Percentiles rank a stretch among this genome's conserved stretches.
Conservation (phyloP, 2,113 vertebrate genomes). For the Pelodiscus sinensis region DNA sequence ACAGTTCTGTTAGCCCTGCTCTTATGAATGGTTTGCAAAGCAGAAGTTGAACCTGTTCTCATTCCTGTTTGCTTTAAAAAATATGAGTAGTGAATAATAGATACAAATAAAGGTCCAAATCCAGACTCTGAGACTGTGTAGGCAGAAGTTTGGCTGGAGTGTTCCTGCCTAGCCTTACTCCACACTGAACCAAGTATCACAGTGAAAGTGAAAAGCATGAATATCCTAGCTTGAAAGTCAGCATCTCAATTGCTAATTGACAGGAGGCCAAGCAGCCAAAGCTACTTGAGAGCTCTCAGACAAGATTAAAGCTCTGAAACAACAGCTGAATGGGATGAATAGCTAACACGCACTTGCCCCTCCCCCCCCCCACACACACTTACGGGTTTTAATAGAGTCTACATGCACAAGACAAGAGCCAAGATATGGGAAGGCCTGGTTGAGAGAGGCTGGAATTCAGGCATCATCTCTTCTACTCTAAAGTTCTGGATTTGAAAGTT, state of each 20-base stretch:
- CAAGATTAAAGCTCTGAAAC: neutral
- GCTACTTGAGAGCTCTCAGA: neutral
- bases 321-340: neutral
- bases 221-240: neutral
- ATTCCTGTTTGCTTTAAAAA: neutral
- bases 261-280: slow-evolving; percentile 6
- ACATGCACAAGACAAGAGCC: neutral
- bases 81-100: rapidly evolving
- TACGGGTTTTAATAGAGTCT: neutral
- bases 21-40: neutral
- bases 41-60: rapidly evolving
- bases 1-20: neutral
- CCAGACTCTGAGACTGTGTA: rapidly evolving
- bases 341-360: neutral
- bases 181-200: neutral
- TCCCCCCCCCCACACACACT: neutral
- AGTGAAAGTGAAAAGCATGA: neutral
- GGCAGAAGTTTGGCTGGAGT: rapidly evolving
- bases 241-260: neutral
- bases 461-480: neutral
- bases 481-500: neutral
- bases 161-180: neutral
- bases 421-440: neutral
- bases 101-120: neutral
- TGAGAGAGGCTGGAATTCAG: neutral